phyloP scores from a whole-genome alignment of 2,888 invertebrate genomes.

The Callyntrura guangdongensis region DNA sequence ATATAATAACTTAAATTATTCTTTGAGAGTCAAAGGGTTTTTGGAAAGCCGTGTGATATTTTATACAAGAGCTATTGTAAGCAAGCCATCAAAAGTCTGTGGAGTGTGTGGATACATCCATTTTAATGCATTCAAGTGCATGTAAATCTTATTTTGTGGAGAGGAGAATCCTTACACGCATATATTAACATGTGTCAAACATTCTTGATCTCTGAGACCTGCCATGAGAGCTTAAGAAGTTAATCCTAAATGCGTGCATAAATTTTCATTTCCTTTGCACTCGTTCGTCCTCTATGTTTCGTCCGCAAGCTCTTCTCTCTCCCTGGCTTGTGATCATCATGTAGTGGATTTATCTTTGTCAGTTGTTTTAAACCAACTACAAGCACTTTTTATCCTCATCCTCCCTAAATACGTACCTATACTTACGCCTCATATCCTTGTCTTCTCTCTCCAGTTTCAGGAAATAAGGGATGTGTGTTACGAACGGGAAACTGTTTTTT shows the following conservation, averaged over 20 bases:
- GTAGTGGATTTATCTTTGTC: constrained; percentile 71
- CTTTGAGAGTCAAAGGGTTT: constrained; percentile 44
- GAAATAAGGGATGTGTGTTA: constrained; percentile 62
- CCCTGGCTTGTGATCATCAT: constrained; percentile 12
- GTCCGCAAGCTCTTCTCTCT: constrained; percentile 3
- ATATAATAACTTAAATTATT: constrained; percentile 44
- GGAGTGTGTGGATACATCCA: constrained; percentile 17
- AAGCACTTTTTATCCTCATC: constrained; percentile 29
- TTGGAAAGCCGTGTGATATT: constrained; percentile 16
- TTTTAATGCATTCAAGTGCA: constrained; percentile 42
- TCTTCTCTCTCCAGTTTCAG: constrained; percentile 62
- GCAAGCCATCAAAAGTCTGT: neutral
- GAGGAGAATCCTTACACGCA: constrained; percentile 69
- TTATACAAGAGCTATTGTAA: constrained; percentile 29
- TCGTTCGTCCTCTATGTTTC: neutral
- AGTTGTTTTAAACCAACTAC: constrained; percentile 54
- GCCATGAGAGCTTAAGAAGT: constrained; percentile 75
- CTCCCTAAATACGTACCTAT: constrained; percentile 16
- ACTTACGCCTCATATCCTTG: neutral
- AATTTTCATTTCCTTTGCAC: constrained; percentile 76
- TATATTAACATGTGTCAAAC: constrained; percentile 79
- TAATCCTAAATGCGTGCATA: constrained; percentile 82
- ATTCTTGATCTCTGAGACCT: constrained; percentile 78
- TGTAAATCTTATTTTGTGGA: constrained; percentile 68
- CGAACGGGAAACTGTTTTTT: constrained; percentile 13